A percentile compares a stretch with the other conserved stretches of the same genome.
phyloP scores from a whole-genome alignment of 2,888 invertebrate genomes.

The Nomada lathburiana region DNA sequence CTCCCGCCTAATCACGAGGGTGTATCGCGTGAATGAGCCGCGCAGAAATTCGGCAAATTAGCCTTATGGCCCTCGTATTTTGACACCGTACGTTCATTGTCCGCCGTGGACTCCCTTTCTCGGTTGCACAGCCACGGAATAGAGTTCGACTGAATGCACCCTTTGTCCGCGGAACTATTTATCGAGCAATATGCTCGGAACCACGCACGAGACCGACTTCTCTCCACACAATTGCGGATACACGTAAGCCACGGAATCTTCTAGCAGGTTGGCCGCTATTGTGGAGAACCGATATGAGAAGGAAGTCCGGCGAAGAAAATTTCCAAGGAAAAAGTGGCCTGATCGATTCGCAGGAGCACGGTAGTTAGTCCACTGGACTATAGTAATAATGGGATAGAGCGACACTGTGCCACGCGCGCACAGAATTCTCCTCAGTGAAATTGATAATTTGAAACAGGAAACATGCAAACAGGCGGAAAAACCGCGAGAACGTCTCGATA shows the following conservation, averaged over 20 bases:
- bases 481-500: conserved; percentile 32
- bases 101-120: conserved; percentile 63
- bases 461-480: conserved; percentile 13
- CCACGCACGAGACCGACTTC: conserved; percentile 32
- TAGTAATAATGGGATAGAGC: background rate
- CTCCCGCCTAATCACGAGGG: conserved; percentile 56
- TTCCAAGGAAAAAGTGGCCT: no score
- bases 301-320: no score
- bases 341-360: no score
- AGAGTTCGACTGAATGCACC: conserved; percentile 71
- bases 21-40: conserved; percentile 68
- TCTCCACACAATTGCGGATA: background rate
- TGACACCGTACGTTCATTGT: conserved; percentile 79
- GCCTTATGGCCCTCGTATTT: conserved; percentile 83
- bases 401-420: background rate
- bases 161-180: conserved; percentile 71
- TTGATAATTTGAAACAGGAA: conserved; percentile 23
- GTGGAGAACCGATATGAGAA: conserved; percentile 3
- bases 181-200: conserved; percentile 70
- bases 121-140: conserved; percentile 64
- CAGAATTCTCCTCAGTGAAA: no score
- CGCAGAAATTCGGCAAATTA: conserved; percentile 81
- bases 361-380: no score
- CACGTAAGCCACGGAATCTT: conserved; percentile 8
- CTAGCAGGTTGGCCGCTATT: conserved; percentile 10